A percentile compares a stretch with the other conserved stretches of the same genome.
phyloP scores from a whole-genome alignment of 2,797 vertebrate genomes.

The Champsocephalus gunnari region DNA sequence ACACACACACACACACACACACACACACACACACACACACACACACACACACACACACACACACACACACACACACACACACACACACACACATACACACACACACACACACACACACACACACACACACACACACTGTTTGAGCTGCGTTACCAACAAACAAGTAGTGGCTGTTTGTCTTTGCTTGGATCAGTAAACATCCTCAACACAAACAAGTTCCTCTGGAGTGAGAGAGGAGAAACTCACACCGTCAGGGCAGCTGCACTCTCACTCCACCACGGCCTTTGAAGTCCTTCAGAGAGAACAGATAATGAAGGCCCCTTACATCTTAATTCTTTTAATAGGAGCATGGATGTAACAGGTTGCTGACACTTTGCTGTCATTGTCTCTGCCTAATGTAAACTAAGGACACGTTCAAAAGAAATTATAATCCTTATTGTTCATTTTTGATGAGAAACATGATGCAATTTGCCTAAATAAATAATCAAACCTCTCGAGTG shows the following conservation, averaged over 20 bases:
- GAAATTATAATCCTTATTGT: slow-evolving; percentile 11
- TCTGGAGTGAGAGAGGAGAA: slow-evolving; percentile 81
- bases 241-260: slow-evolving; percentile 84
- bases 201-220: slow-evolving; percentile 85
- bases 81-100: slow-evolving; percentile 22
- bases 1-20: slow-evolving; percentile 29
- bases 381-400: slow-evolving; percentile 40
- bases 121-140: slow-evolving; percentile 71
- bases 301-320: slow-evolving; percentile 81
- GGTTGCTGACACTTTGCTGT: slow-evolving; percentile 57
- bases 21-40: no score
- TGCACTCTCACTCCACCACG: slow-evolving; percentile 82
- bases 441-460: background rate
- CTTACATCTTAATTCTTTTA: slow-evolving; percentile 83
- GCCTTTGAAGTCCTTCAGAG: slow-evolving; percentile 84
- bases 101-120: slow-evolving; percentile 43
- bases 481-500: background rate
- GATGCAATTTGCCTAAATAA: background rate
- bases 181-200: slow-evolving; percentile 88
- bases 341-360: slow-evolving; percentile 74
- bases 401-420: slow-evolving; percentile 14
- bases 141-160: slow-evolving; percentile 76
- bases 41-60: no score
- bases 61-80: slow-evolving; percentile 13
- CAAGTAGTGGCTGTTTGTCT: slow-evolving; percentile 85